Evolutionary conservation across 2,797 vertebrate genomes (phyloP), one percentile per base, ranked within the genome.

Genomic region (Gephyroberyx darwinii): DNA sequence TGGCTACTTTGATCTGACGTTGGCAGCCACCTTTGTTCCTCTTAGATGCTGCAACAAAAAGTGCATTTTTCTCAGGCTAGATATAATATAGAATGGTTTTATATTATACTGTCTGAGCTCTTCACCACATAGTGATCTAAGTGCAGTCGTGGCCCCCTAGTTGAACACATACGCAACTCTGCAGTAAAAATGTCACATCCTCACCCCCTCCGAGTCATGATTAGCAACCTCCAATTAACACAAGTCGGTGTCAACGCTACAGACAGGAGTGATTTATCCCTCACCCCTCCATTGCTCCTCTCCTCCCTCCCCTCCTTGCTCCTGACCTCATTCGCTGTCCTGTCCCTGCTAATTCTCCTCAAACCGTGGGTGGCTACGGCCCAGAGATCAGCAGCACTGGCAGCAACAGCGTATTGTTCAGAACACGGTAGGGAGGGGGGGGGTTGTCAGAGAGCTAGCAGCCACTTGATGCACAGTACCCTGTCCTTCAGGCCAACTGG

Each of bases 1-100:
- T 63, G 72, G 55, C 26, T 65, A 72, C 87, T 86, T 86, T 89
- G 82, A 88, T 84, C 86, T 14, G 60, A 75, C 57, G 72, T 80
- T 77, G 85, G 78, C 78, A 66, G 75, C 66, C 78, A 71, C 52
- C 73, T 66, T 78, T 58, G 64, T 41, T 71, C 78, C 72, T 86
- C 80, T n/a, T 71, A n/a, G 77, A 84, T n/a, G 72, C 68, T 56
- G 72, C 56, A 76, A 57, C 75, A 35, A 70, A 53, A 53, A 37
- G 69, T 69, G 50, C 16, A 68, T 79, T 75, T 59, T 71, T 77
- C 74, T 75, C 66, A 52, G 60, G 51, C 51, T 22, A 53, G 20
- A 53, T 22, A 13, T 53, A 53, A 9, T 26, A 30, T 12, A 53
- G 17, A 14, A 13, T 14, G 12, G 10, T 22, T 26, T 26, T 14